Evolutionary conservation across 2,888 invertebrate species (phyloP), one percentile per base, ranked within the genome.

Genomic region (Helleia helle): DNA sequence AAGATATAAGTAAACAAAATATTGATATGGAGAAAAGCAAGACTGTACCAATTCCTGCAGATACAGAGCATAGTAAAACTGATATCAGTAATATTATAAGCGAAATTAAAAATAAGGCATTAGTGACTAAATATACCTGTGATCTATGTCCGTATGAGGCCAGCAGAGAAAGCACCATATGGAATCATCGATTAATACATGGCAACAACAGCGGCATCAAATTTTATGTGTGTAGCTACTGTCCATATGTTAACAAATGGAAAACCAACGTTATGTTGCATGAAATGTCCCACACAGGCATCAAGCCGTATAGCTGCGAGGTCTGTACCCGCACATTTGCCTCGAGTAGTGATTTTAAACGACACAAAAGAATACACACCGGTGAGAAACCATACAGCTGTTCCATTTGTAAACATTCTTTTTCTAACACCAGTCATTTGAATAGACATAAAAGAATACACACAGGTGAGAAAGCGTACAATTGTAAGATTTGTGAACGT

Each of bases 311-410:
- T 34, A 18, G 18, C 22, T 34, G 34, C 22, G 34, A 34, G n/a
- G 18, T 22, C 4, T 34, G 34, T 22, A 12, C 34, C 11, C 34
- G 34, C 3, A 34, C 34, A 7, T 34, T 34, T 22, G 34, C 34
- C 1, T 34, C 34, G 8, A 18, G 34, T 12, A 34, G 34, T 8
- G 34, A 34, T 12, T 34, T 12, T 8, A 34, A 34, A 8, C 34
- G 34, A 11, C 39, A 40, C 31, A 17, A 26, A 12, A 25, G 31
- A 2, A 26, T 40, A 4, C 49, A 49, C 12, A 45, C 44, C 0
- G 47, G 43, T 6, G 43, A 44, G 34, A 43, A 40, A 12, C 43
- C 49, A 5, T 38, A 45, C 28, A 14, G 36, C 4, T 49, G 49
- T 14, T 15, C 41, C 12, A 25, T 40, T 9, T 48, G 48, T 17